Base-by-base conservation (phyloP, 1,140 invertebrate genomes). In the Lycorma delicatula region DNA sequence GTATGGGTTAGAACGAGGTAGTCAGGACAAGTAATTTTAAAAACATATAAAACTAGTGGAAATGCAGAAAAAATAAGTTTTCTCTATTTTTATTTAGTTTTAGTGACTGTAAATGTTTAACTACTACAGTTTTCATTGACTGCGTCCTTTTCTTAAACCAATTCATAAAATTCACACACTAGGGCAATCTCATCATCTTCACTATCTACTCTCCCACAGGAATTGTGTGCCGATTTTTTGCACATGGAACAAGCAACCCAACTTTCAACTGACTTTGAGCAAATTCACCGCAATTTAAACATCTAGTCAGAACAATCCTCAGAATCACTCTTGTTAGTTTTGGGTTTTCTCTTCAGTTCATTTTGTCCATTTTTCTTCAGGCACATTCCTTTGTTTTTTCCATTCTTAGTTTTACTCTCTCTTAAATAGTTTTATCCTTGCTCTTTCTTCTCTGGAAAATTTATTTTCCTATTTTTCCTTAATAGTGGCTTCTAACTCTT, bases 141-240 rank as follows among this genome's bases (percentile, higher is more conserved):
- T n/a, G n/a, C n/a, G n/a, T n/a, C n/a, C n/a, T n/a, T n/a, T n/a
- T n/a, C n/a, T n/a, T n/a, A n/a, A n/a, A n/a, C n/a, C n/a, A n/a
- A n/a, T n/a, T 29, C 22, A 53, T 27, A 53, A n/a, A 16, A 27
- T 46, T 4, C 53, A 44, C 31, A 44, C 4, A 54, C 23, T 16
- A 20, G 53, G 22, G 22, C 29, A 13, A 36, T 31, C 22, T 54
- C 53, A 5, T 54, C 53, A 31, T 54, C 53, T 5, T 46, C 41
- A 46, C 41, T 46, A 23, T 46, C 41, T 20, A 46, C 34, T 26
- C 53, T 31, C 27, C 28, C 53, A 18, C 34, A 54, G 13, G 16
- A 20, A 23, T n/a, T 20, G 53, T 54, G 53, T 2, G 53, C 34
- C 53, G 28, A 54, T 31, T 29, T 26, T n/a, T n/a, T n/a, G n/a